Base-by-base conservation (phyloP, 2,888 invertebrate species). In the Cartodere bifasciata region DNA sequence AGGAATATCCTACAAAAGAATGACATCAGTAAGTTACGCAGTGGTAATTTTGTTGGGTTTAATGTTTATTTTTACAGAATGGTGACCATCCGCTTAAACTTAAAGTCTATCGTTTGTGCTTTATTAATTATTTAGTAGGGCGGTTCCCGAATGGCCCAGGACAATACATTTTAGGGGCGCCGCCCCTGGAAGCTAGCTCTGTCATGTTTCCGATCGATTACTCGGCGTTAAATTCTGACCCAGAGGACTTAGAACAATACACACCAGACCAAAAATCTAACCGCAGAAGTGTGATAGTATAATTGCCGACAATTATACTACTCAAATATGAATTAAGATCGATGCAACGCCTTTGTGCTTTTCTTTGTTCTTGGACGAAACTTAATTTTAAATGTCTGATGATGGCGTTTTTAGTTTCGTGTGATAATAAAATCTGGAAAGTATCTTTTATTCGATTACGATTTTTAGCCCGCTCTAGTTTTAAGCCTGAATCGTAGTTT, bases 71-170 rank as follows among this genome's bases (percentile, higher is more conserved):
- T 33, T 62, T 64, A 28, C 64, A 81, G 80, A 77, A 76, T 51
- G 75, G 75, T 35, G 76, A 75, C 49, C 66, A 75, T 42, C 69
- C 68, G 38, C 58, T 81, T 33, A 70, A 70, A 49, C 78, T 72
- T 58, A 64, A 67, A 16, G 70, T 75, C n/a, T 81, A 71, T 62
- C 70, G 75, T 36, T 67, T 78, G 47, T 75, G 75, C 53, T 81
- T 77, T 55, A 72, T 77, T 25, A 81, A 81, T 56, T 81, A 78
- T 66, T 61, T 81, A 40, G 67, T 80, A 55, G 80, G 77, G 3
- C 70, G 76, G 50, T 73, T 75, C 46, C 80, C 80, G 4, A 79
- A 80, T 50, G 80, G 80, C 1, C 78, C 79, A 0, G 81, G 81
- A 1, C 78, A 80, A 46, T 78, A 74, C 66, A 68, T 80, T 27